phyloP scores from a whole-genome alignment of 2,888 invertebrate species.

The Melikaiella ostensackeni region DNA sequence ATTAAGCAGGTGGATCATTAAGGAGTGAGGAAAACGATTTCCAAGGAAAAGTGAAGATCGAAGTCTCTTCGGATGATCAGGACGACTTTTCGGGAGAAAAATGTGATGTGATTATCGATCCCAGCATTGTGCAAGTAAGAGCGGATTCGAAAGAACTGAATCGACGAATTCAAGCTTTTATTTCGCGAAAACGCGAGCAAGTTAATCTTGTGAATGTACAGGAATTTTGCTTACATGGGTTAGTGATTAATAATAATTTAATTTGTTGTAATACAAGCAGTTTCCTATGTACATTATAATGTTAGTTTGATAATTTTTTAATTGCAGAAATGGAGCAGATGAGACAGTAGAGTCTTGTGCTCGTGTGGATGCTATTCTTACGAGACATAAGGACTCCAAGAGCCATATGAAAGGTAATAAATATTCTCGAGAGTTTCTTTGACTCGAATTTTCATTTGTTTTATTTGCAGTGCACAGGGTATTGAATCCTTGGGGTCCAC shows the following conservation, averaged over 20 bases:
- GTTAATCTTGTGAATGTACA: slow-evolving; percentile 85
- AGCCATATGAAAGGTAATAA: slow-evolving; percentile 87
- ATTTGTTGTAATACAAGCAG: background rate
- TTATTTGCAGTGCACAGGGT: slow-evolving; percentile 82
- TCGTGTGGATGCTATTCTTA: slow-evolving; percentile 85
- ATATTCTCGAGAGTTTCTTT: slow-evolving; percentile 10
- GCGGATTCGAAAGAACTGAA: slow-evolving; percentile 83
- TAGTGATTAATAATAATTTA: slow-evolving; percentile 46
- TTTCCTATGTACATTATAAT: background rate
- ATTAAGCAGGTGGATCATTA: slow-evolving; percentile 33
- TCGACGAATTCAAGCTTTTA: slow-evolving; percentile 86
- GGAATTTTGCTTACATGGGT: slow-evolving; percentile 83
- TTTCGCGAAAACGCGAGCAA: slow-evolving; percentile 87
- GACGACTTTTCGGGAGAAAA: background rate
- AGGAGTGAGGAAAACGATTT: slow-evolving; percentile 25
- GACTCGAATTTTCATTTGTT: slow-evolving; percentile 34
- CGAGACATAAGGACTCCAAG: slow-evolving; percentile 85
- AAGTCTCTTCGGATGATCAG: background rate
- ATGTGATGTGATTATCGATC: slow-evolving; percentile 66
- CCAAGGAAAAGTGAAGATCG: slow-evolving; percentile 18
- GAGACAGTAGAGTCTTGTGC: slow-evolving; percentile 84
- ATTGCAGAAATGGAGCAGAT: slow-evolving; percentile 65
- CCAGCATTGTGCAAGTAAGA: slow-evolving; percentile 83
- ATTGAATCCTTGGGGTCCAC: slow-evolving; percentile 85
- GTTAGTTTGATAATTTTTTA: slow-evolving; percentile 17